Evolutionary conservation across 2,797 vertebrate species (phyloP).

Genomic region (Sebastes nivosus): DNA sequence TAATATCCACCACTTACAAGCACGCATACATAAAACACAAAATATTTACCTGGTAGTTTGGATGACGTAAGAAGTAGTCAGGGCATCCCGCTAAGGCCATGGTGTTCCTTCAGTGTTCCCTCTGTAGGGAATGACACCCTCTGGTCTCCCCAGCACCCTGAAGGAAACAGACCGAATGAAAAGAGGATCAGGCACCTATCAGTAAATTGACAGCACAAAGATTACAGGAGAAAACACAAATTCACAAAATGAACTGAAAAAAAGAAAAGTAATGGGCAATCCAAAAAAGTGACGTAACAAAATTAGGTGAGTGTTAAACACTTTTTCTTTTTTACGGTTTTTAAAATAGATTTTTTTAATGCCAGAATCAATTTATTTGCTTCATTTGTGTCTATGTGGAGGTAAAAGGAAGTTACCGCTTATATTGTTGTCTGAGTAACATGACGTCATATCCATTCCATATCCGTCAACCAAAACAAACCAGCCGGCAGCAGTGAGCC

Average conservation of each 20-base stretch:
- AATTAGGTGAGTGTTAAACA: neutral
- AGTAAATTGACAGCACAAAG: neutral
- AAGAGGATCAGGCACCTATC: neutral
- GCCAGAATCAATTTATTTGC: no score
- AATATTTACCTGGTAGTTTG: slow-evolving; percentile 88
- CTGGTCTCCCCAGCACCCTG: slow-evolving; percentile 54
- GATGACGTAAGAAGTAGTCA: slow-evolving; percentile 90
- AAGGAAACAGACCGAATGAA: slow-evolving; percentile 1
- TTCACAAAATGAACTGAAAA: neutral
- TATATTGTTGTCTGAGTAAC: no score
- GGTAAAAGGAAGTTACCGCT: no score
- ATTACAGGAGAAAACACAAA: neutral
- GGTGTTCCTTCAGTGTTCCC: slow-evolving; percentile 56
- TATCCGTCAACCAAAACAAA: no score
- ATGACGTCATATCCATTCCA: fast-evolving
- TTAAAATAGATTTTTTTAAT: no score
- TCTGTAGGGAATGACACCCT: slow-evolving; percentile 52
- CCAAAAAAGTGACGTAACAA: neutral
- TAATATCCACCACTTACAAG: neutral
- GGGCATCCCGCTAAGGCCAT: slow-evolving; percentile 95
- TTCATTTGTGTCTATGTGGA: no score
- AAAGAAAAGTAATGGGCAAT: neutral
- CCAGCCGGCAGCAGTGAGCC: no score
- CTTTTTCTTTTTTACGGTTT: fast-evolving
- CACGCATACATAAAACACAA: neutral